Evolutionary conservation across 2,113 vertebrate genomes (phyloP).

Genomic region (Nipponia nippon): DNA sequence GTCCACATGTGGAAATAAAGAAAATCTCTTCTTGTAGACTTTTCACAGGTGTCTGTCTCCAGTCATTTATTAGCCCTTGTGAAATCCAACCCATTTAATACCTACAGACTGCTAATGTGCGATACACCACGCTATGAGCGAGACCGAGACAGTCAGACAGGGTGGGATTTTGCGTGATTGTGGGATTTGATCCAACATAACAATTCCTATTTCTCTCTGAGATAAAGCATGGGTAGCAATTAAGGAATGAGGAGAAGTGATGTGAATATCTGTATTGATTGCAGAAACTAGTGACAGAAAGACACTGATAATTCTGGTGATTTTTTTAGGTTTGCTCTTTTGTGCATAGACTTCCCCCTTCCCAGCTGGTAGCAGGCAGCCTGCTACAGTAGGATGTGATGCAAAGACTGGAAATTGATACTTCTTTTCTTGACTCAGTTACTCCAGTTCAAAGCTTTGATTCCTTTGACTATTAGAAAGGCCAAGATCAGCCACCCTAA

Average conservation of each 20-base stretch:
- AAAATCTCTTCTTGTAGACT: neutral
- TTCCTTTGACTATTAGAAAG: conserved; percentile 47
- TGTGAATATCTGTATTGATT: neutral
- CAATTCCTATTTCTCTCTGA: neutral
- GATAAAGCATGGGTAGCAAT: neutral
- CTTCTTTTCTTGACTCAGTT: conserved; percentile 35
- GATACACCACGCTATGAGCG: fast-evolving
- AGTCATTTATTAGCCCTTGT: neutral
- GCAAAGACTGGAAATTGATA: conserved; percentile 16
- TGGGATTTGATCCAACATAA: neutral
- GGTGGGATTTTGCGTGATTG: neutral
- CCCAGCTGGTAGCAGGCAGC: conserved; percentile 15
- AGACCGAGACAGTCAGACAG: neutral
- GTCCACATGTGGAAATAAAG: neutral
- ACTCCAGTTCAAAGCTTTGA: conserved; percentile 39
- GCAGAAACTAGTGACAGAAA: neutral
- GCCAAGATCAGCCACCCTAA: conserved; percentile 43
- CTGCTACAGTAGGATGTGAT: neutral
- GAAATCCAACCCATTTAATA: neutral
- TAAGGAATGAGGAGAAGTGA: neutral
- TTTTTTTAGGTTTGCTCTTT: neutral
- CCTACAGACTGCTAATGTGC: neutral
- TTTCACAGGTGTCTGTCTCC: neutral
- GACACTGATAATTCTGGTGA: neutral
- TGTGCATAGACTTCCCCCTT: neutral